A percentile compares a stretch with the other conserved stretches of the same genome.
These are phyloP conservation scores for Bergia sp. DNA, from an alignment of 92 coral and sea anemone species.

Conservation along the genomic window DNA sequence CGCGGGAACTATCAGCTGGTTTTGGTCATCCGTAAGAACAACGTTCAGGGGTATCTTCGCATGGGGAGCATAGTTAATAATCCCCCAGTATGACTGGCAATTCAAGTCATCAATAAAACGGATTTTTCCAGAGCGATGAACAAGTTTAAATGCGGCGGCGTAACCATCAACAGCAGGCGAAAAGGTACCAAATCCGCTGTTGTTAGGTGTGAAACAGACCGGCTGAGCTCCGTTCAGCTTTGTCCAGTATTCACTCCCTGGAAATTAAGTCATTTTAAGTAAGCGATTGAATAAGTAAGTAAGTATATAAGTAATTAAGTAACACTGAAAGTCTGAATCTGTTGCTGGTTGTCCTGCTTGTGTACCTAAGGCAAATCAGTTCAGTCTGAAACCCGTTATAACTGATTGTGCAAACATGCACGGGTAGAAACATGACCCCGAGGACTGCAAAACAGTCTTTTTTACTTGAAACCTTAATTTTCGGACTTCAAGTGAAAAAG, in stretches of 20 bases:
- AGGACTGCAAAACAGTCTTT: too few species aligned
- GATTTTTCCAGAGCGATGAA: slow-evolving; percentile 18
- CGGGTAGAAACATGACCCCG: too few species aligned
- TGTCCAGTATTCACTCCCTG: slow-evolving; percentile 22
- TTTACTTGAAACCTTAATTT: too few species aligned
- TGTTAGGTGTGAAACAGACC: background rate
- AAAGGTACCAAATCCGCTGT: slow-evolving; percentile 8
- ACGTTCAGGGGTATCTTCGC: background rate
- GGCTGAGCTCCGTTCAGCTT: slow-evolving; percentile 9
- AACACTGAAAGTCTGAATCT: too few species aligned
- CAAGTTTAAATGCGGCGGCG: slow-evolving; percentile 15
- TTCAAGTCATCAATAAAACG: background rate
- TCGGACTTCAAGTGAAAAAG: too few species aligned
- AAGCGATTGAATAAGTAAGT: too few species aligned
- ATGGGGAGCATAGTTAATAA: background rate
- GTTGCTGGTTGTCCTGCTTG: too few species aligned
- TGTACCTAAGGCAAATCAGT: too few species aligned
- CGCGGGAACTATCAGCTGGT: slow-evolving; percentile 17
- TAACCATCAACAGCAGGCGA: slow-evolving; percentile 7
- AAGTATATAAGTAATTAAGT: too few species aligned
- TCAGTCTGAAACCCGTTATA: too few species aligned
- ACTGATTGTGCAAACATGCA: too few species aligned
- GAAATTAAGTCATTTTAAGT: background rate
- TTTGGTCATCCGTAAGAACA: background rate
- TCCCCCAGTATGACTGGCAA: slow-evolving; percentile 10